These are phyloP conservation scores for Nyctibius grandis DNA, from an alignment of 2,797 vertebrate species.

Conservation along the genomic window DNA sequence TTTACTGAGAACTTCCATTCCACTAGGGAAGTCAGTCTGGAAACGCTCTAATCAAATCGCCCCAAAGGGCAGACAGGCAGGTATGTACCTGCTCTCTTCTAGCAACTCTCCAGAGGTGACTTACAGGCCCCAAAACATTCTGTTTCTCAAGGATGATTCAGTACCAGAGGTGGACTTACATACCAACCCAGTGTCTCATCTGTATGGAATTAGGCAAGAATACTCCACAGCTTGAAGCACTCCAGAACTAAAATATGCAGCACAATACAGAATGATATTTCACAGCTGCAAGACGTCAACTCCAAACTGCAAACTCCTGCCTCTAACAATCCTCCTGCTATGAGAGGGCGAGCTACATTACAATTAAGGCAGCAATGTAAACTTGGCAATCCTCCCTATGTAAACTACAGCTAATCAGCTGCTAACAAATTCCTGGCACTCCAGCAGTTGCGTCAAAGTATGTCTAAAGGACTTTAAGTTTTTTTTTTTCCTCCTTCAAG, in stretches of 20 bases:
- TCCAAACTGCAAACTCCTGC: background rate
- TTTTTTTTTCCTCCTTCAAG: conserved; percentile 25
- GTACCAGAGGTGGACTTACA: background rate
- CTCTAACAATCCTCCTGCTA: conserved; percentile 1
- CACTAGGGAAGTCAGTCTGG: background rate
- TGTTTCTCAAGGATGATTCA: background rate
- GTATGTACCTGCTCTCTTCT: background rate
- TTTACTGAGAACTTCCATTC: conserved; percentile 9
- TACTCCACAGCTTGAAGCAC: background rate
- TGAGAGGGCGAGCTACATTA: conserved; percentile 9
- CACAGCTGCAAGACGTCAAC: conserved; percentile 34
- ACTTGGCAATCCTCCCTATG: conserved; percentile 45
- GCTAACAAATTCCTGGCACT: conserved; percentile 58
- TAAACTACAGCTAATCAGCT: conserved; percentile 63
- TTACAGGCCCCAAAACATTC: background rate
- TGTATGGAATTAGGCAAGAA: background rate
- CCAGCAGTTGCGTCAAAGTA: conserved; percentile 46
- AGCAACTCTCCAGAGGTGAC: background rate
- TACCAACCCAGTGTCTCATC: conserved; percentile 23
- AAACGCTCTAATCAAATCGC: background rate
- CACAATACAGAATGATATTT: background rate
- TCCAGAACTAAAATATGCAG: conserved; percentile 11
- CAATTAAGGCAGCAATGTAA: conserved; percentile 69
- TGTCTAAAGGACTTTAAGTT: background rate
- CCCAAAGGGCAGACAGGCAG: background rate